These are phyloP conservation scores for Tetraodon nigroviridis DNA, from an alignment of 2,113 vertebrate species.

Conservation along the genomic window DNA sequence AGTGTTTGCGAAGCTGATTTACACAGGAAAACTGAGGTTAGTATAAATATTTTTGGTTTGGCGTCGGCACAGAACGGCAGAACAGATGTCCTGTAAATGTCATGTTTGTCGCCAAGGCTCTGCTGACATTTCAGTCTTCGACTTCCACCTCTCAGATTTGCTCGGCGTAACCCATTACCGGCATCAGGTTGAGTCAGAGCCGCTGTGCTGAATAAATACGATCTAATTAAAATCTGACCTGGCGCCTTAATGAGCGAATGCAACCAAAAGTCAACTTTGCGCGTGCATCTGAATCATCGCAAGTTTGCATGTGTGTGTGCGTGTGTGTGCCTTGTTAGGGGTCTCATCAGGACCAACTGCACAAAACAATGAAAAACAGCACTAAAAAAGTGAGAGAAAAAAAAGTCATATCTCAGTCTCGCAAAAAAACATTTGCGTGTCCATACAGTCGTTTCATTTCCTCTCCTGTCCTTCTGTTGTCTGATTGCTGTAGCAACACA, in stretches of 20 bases:
- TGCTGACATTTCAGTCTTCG: slow-evolving; percentile 69
- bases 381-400: background rate
- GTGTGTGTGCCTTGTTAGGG: slow-evolving; percentile 60
- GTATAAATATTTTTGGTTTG: slow-evolving; percentile 64
- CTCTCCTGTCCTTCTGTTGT: too few relatives aligned
- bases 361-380: slow-evolving; percentile 42
- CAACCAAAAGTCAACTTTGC: slow-evolving; percentile 21
- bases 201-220: slow-evolving; percentile 66
- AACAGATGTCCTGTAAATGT: slow-evolving; percentile 75
- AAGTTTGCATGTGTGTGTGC: background rate
- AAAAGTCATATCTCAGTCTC: background rate
- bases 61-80: slow-evolving; percentile 46
- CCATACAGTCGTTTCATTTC: too few relatives aligned
- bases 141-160: slow-evolving; percentile 64
- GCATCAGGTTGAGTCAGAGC: slow-evolving; percentile 65
- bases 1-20: slow-evolving; percentile 38
- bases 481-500: too few relatives aligned
- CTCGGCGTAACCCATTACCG: slow-evolving; percentile 60
- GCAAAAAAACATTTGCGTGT: background rate
- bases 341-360: slow-evolving; percentile 66
- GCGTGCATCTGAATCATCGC: slow-evolving; percentile 5
- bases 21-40: slow-evolving; percentile 49
- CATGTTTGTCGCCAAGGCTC: slow-evolving; percentile 69
- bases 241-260: slow-evolving; percentile 57
- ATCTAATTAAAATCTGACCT: slow-evolving; percentile 71